Evolutionary conservation across 2,888 invertebrate genomes (phyloP).

Genomic region (Pachliopta kotzebuea): DNA sequence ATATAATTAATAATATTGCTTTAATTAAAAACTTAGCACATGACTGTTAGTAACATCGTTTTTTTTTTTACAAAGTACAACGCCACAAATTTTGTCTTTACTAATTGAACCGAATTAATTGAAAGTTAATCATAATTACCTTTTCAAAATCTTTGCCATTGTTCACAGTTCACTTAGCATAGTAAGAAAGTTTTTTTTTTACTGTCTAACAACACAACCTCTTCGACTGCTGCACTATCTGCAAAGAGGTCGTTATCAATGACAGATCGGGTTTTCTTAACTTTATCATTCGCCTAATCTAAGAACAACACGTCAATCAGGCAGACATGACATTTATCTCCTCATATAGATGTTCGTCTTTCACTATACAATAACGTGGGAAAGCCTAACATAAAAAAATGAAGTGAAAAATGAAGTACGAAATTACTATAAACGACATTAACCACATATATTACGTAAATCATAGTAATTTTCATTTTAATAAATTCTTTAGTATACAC

Average conservation of each 20-base stretch:
- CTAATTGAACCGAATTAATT: no score
- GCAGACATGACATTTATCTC: slow-evolving; percentile 41
- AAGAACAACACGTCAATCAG: slow-evolving; percentile 69
- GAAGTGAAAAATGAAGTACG: neutral
- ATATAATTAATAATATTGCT: no score
- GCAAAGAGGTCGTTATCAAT: slow-evolving; percentile 52
- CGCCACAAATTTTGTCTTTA: no score
- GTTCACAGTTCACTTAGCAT: slow-evolving; percentile 19
- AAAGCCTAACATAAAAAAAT: slow-evolving; percentile 29
- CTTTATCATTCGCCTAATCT: slow-evolving; percentile 51
- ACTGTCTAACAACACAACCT: slow-evolving; percentile 3
- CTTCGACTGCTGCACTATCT: slow-evolving; percentile 37
- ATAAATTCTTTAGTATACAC: no score
- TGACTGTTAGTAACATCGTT: no score
- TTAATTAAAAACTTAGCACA: no score
- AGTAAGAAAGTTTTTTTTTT: slow-evolving; percentile 3
- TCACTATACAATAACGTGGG: slow-evolving; percentile 45
- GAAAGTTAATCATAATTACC: slow-evolving; percentile 39
- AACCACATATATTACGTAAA: no score
- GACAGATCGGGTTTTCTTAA: slow-evolving; percentile 64
- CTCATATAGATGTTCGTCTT: slow-evolving; percentile 38
- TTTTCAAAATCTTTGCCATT: slow-evolving; percentile 60
- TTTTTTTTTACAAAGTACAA: no score
- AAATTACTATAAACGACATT: no score
- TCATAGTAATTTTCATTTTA: no score